Conservation (phyloP, 2,797 vertebrate species). For the Dicrostonyx torquatus region DNA sequence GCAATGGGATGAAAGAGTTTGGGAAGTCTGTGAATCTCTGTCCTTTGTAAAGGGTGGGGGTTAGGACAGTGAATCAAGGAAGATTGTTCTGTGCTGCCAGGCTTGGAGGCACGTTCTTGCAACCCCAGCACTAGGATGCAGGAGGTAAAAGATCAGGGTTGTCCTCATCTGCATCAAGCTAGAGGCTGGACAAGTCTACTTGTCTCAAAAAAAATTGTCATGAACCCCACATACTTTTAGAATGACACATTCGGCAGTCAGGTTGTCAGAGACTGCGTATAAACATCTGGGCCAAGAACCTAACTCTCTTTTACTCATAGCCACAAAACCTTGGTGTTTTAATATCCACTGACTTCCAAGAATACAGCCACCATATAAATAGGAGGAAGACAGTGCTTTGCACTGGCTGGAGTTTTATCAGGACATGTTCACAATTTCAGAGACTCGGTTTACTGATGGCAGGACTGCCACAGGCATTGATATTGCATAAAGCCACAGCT, state of each 20-base stretch:
- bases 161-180: not conserved
- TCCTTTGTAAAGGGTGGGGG: not conserved
- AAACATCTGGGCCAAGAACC: not conserved
- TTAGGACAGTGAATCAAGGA: not conserved
- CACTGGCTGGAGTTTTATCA: slow-evolving; percentile 59
- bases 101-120: not conserved
- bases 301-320: slow-evolving; percentile 24
- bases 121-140: not conserved
- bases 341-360: not conserved
- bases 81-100: not conserved
- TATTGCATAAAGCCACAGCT: slow-evolving; percentile 65
- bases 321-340: slow-evolving; percentile 36
- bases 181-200: not conserved
- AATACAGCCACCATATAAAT: slow-evolving; percentile 21
- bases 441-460: slow-evolving; percentile 52
- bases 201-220: not conserved
- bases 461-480: not conserved
- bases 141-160: not conserved
- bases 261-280: not conserved
- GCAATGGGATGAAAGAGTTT: not conserved
- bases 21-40: not conserved
- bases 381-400: slow-evolving; percentile 4
- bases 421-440: slow-evolving; percentile 42
- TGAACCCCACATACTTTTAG: not conserved
- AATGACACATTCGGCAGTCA: not conserved